Evolutionary conservation across 2,797 vertebrate species (phyloP), one percentile per base, ranked within the genome.

Genomic region (Hippocampus kuda): DNA sequence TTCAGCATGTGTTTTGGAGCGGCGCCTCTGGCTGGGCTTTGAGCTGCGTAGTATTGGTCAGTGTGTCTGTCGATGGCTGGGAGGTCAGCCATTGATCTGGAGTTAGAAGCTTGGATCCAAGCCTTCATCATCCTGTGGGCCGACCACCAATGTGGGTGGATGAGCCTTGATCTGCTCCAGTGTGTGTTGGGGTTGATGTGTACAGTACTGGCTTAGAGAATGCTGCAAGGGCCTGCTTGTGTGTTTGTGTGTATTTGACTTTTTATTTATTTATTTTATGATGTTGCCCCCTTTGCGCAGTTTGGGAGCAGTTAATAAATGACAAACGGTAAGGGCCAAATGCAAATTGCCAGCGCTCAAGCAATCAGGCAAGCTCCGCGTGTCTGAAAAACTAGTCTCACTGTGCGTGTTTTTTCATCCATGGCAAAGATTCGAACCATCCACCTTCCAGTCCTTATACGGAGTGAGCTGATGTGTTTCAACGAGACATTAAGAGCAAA

Each of bases 1-100:
- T 83, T 83, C 81, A 80, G 70, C 75, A 66, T 77, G 76, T 70
- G 67, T 80, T 77, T 79, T 79, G 78, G 79, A 83, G 83, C 80
- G 0, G 68, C 69, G 79, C 82, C 79, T 73, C 81, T 81, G 75
- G 79, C 80, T 71, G 56, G 53, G 75, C 79, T 85, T 76, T 74
- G 72, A 83, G 79, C 74, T 68, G 71, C 73, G 80, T 54, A 68
- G 80, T 77, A 72, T 69, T 77, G 82, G 84, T 84, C 77, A 78
- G 79, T 73, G 72, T 74, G 72, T 73, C 72, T 75, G 71, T 34
- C 65, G 74, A 78, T 79, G 73, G 75, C 75, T 82, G 83, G 81
- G 81, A 83, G 84, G 85, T 87, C 83, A 82, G 87, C 83, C 82
- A 86, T 84, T 89, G 88, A 90, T 90, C 88, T 88, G 71, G 76